phyloP scores from a whole-genome alignment of 2,888 invertebrate species.

The Miltochrista miniata region DNA sequence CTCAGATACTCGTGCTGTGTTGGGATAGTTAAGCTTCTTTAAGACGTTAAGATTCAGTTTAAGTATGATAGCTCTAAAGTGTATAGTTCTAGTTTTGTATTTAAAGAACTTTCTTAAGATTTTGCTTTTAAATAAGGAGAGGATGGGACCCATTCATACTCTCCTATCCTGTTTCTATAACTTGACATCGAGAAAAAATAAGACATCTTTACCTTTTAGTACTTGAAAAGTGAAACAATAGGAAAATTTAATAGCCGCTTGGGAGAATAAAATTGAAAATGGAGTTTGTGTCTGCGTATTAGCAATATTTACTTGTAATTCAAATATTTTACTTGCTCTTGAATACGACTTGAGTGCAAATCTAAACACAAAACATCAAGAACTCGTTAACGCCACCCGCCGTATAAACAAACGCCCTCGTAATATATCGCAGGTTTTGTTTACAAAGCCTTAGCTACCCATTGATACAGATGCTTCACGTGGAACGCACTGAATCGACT shows the following conservation, averaged over 20 bases:
- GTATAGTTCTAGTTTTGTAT: background rate
- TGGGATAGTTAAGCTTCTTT: background rate
- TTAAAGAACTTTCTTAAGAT: background rate
- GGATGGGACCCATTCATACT: too few species aligned
- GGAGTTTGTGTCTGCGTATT: too few species aligned
- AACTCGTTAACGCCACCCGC: slow-evolving; percentile 28
- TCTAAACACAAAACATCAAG: slow-evolving; percentile 37
- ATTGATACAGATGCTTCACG: slow-evolving; percentile 30
- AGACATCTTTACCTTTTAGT: too few species aligned
- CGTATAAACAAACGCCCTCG: slow-evolving; percentile 28
- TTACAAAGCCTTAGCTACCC: slow-evolving; percentile 28
- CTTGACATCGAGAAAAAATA: too few species aligned
- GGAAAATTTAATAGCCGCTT: too few species aligned
- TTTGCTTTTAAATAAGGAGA: too few species aligned
- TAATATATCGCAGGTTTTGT: slow-evolving; percentile 25
- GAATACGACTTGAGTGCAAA: slow-evolving; percentile 7
- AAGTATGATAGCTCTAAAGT: background rate
- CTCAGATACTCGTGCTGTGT: background rate
- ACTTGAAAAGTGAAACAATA: too few species aligned
- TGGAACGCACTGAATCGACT: slow-evolving; percentile 14
- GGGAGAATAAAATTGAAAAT: too few species aligned
- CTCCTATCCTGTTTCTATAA: too few species aligned
- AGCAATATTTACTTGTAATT: background rate
- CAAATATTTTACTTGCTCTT: slow-evolving; percentile 5
- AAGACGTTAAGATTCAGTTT: background rate